Evolutionary conservation across 92 coral and sea anemone species (phyloP).

Genomic region (Phenganax subtilis): DNA sequence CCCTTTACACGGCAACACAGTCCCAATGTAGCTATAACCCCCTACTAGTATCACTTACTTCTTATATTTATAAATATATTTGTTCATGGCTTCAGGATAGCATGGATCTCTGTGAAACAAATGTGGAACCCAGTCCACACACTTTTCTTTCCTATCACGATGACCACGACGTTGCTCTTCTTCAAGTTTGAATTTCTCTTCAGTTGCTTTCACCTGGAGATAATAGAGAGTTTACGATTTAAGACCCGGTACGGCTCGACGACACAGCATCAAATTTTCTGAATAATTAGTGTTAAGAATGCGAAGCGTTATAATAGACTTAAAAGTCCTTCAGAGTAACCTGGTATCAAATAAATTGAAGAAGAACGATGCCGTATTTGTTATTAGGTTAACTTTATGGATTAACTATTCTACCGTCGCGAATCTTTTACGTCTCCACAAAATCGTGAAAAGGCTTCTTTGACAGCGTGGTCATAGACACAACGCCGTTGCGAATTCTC

Average conservation of each 20-base stretch:
- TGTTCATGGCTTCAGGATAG: conserved; percentile 78
- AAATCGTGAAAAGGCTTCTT: too few species aligned
- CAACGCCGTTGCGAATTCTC: too few species aligned
- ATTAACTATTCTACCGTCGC: too few species aligned
- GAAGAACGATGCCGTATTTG: too few species aligned
- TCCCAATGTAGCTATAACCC: background rate
- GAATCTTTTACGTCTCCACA: too few species aligned
- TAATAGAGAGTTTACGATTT: background rate
- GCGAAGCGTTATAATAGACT: background rate
- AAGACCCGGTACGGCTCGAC: background rate
- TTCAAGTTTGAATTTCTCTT: conserved; percentile 78
- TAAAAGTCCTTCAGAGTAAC: too few species aligned
- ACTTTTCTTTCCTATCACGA: conserved; percentile 80
- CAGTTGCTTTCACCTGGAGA: conserved; percentile 74
- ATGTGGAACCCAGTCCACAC: conserved; percentile 82
- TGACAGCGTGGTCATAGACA: too few species aligned
- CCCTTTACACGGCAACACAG: too few species aligned
- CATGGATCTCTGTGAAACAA: conserved; percentile 88
- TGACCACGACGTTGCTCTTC: conserved; percentile 97
- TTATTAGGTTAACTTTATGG: too few species aligned
- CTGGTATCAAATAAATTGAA: too few species aligned
- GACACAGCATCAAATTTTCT: too few species aligned
- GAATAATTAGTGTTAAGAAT: background rate
- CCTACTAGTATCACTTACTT: conserved; percentile 59
- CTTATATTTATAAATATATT: conserved; percentile 86